These are phyloP conservation scores for Alviniconcha strummeri DNA, from an alignment of 2,888 invertebrate genomes.

Conservation along the genomic window DNA sequence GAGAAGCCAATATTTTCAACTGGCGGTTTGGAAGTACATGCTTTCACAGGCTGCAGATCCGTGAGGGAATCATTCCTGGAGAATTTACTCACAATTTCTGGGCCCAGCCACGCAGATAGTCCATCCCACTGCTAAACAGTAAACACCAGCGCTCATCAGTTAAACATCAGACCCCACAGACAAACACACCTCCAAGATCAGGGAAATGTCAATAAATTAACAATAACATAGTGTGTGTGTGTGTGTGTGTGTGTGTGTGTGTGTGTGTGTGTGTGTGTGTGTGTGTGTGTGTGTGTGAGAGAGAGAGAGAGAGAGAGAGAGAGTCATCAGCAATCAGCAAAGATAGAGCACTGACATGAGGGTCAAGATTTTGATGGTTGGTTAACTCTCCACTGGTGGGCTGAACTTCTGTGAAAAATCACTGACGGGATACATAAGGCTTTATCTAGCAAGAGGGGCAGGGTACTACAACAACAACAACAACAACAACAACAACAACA, in stretches of 20 bases:
- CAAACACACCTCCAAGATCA: not conserved
- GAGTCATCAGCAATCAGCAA: too few species aligned
- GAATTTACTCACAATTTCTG: slow-evolving; percentile 31
- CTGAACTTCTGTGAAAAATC: too few species aligned
- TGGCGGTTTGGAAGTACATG: not conserved
- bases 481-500: too few species aligned
- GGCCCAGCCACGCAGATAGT: slow-evolving; percentile 33
- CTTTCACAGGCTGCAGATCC: not conserved
- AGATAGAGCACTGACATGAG: too few species aligned
- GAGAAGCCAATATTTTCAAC: too few species aligned
- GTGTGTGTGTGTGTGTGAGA: not conserved
- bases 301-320: not conserved
- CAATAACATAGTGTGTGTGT: not conserved
- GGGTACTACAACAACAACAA: too few species aligned
- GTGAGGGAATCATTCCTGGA: not conserved
- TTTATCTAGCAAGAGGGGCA: too few species aligned
- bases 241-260: not conserved
- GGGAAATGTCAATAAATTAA: not conserved
- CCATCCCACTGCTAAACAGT: slow-evolving; percentile 31
- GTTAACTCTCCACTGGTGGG: too few species aligned
- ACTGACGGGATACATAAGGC: too few species aligned
- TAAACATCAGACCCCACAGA: not conserved
- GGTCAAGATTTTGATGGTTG: too few species aligned
- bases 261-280: not conserved
- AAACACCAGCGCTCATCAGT: slow-evolving; percentile 4